phyloP scores from a whole-genome alignment of 1,140 invertebrate species.

The Pseudobourletiella spinata region DNA sequence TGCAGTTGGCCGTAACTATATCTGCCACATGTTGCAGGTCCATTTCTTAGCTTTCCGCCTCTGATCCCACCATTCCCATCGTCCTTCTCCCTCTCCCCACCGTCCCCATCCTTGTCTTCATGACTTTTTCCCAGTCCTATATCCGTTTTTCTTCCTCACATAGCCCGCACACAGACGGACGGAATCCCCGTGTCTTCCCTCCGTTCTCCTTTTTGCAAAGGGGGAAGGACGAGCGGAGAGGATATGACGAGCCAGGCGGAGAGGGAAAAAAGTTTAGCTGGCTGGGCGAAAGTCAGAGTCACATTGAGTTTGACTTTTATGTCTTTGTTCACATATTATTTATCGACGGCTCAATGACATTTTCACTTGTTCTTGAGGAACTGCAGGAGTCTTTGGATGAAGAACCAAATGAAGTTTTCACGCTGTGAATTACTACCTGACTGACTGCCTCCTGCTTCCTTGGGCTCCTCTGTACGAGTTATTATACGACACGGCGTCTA shows the following conservation, averaged over 20 bases:
- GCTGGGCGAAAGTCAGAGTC: constrained; percentile 9
- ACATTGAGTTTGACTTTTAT: constrained; percentile 25
- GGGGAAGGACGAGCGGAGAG: background rate
- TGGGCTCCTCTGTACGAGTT: background rate
- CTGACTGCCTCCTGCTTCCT: too few species aligned
- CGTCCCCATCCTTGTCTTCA: background rate
- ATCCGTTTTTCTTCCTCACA: too few species aligned
- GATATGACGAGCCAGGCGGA: background rate
- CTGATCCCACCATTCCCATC: background rate
- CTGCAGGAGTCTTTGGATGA: constrained; percentile 8
- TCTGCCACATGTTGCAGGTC: constrained; percentile 35
- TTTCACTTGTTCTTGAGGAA: constrained; percentile 10
- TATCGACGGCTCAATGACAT: constrained; percentile 14
- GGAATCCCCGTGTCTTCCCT: too few species aligned
- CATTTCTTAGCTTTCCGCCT: constrained; percentile 8
- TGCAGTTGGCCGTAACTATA: constrained; percentile 32
- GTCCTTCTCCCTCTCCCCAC: background rate
- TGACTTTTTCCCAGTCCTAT: too few species aligned
- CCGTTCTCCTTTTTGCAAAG: too few species aligned
- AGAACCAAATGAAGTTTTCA: constrained; percentile 9
- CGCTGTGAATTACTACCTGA: constrained; percentile 14
- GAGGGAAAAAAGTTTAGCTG: background rate
- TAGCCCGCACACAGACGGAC: too few species aligned
- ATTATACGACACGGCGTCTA: background rate
- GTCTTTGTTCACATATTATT: constrained; percentile 20